Percentiles rank a stretch among this genome's conserved stretches.
These are phyloP conservation scores for Micrasema longulum DNA, from an alignment of 1,140 invertebrate species.

Conservation along the genomic window DNA sequence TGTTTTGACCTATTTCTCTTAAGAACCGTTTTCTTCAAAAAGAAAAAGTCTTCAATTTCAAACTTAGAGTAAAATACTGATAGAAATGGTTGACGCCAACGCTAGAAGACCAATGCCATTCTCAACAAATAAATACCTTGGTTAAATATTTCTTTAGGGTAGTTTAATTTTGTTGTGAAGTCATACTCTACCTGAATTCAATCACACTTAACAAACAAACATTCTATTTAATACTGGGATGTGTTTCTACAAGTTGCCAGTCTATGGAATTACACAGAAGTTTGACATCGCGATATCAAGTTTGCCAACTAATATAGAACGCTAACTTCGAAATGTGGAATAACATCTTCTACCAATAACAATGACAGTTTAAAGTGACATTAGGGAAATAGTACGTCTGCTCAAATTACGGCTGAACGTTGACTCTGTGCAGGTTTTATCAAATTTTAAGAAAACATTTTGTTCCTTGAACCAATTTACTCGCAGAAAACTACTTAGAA, in stretches of 20 bases:
- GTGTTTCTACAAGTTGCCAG: conserved; percentile 29
- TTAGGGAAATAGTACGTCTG: conserved; percentile 52
- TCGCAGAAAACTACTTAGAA: too few relatives aligned
- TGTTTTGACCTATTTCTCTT: too few relatives aligned
- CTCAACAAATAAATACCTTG: too few relatives aligned
- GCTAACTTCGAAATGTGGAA: conserved; percentile 48
- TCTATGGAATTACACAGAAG: conserved; percentile 44
- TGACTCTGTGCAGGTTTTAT: conserved; percentile 40
- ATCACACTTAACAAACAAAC: conserved; percentile 17
- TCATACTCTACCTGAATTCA: conserved; percentile 26
- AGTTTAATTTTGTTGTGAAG: too few relatives aligned
- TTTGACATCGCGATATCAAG: conserved; percentile 54
- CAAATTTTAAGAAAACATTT: conserved; percentile 29
- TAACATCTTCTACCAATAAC: conserved; percentile 54
- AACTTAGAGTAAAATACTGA: too few relatives aligned
- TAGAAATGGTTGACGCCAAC: too few relatives aligned
- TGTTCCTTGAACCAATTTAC: too few relatives aligned
- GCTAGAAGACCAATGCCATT: too few relatives aligned
- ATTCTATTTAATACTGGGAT: conserved; percentile 24
- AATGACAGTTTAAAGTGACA: conserved; percentile 55
- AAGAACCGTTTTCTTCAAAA: too few relatives aligned
- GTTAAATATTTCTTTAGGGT: too few relatives aligned
- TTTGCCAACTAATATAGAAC: conserved; percentile 53
- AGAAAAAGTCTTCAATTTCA: too few relatives aligned
- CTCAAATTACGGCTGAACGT: conserved; percentile 28